Evolutionary conservation across 2,888 invertebrate genomes (phyloP), one percentile per base, ranked within the genome.

Genomic region (Buathra laborator): DNA sequence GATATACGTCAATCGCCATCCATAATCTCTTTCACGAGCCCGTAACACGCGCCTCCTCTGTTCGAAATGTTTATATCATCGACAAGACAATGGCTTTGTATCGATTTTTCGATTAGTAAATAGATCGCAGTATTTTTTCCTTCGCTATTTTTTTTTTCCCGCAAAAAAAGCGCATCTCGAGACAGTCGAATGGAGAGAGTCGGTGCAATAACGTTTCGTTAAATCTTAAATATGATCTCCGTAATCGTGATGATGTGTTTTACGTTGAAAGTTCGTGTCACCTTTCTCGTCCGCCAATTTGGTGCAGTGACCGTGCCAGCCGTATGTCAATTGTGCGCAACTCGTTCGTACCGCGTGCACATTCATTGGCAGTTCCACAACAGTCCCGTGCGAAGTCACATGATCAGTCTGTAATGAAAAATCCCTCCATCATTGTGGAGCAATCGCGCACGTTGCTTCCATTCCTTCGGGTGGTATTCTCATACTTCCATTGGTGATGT

Each of bases 381-480:
- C 76, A 43, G 76, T 86, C 72, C 77, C 81, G 81, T 56, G 32
- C 14, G 79, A 59, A 14, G 79, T 68, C 76, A 77, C 71, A 67
- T 68, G 68, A 71, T 83, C 84, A 89, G 88, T 87, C 90, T 91
- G 91, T 89, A 90, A 89, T 90, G 91, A 92, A 89, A 88, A 90
- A 88, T 91, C 89, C 90, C 90, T 91, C 90, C 91, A 93, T 93
- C 93, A 93, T 93, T 93, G 92, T 74, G 93, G 91, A 71, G 90
- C 90, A 83, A 92, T 93, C 64, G 90, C 92, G 86, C 92, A 93
- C 74, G 90, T 93, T 86, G 95, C 93, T 92, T 95, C 95, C 95
- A 95, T 95, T 93, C 95, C 95, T 92, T 95, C 95, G 77, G 95
- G 95, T 87, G 95, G 95, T 87, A 95, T 94, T 87, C 95, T 94